A percentile compares a stretch with the other conserved stretches of the same genome.
Conservation (phyloP, 1,140 invertebrate genomes). For the Zaprionus kolodkinae region DNA sequence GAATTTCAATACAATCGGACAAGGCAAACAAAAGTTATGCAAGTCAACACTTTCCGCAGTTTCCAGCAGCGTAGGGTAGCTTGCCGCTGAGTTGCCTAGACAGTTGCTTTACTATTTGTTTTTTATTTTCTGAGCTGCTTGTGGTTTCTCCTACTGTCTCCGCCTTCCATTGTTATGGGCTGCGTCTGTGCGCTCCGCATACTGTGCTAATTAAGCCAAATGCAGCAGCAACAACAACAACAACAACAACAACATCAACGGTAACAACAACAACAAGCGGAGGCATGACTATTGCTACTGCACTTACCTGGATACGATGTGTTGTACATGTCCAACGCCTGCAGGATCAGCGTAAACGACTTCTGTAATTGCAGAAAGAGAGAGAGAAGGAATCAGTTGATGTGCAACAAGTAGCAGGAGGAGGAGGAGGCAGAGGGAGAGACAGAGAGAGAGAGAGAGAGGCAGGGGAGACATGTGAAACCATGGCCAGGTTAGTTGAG, state of each 20-base stretch:
- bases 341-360: conserved; percentile 95
- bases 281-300: conserved; percentile 68
- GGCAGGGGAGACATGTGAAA: background rate
- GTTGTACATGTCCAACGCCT: conserved; percentile 93
- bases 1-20: too few relatives aligned
- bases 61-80: too few relatives aligned
- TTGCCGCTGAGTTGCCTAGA: too few relatives aligned
- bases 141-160: conserved; percentile 24
- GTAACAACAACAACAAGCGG: conserved; percentile 13
- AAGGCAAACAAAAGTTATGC: too few relatives aligned
- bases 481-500: background rate
- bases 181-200: conserved; percentile 7
- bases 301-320: conserved; percentile 88
- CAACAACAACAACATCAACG: conserved; percentile 22
- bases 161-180: conserved; percentile 46
- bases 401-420: background rate
- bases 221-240: conserved; percentile 40
- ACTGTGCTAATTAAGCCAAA: conserved; percentile 77
- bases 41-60: too few relatives aligned
- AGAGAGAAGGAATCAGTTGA: conserved; percentile 3
- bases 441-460: conserved; percentile 1
- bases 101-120: too few relatives aligned
- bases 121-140: background rate
- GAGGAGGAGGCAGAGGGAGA: conserved; percentile 10
- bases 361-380: conserved; percentile 87